These are phyloP conservation scores for Opisthocomus hoazin DNA, from an alignment of 2,113 vertebrate species.

Conservation along the genomic window DNA sequence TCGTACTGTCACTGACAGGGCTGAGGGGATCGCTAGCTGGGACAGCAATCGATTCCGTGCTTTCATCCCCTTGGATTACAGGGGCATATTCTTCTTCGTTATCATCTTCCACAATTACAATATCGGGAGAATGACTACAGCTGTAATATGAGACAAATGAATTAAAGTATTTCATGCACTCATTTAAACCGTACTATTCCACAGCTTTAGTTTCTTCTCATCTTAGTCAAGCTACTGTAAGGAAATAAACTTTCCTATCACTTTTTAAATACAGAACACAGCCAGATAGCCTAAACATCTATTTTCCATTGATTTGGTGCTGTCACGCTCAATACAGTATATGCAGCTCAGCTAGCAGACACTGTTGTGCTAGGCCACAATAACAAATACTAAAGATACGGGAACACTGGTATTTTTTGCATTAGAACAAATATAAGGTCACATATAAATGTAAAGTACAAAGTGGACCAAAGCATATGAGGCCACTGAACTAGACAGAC, in stretches of 20 bases:
- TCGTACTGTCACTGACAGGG: constrained; percentile 34
- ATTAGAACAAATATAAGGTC: neutral
- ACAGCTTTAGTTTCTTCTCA: neutral
- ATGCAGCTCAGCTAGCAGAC: neutral
- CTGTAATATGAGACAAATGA: constrained; percentile 26
- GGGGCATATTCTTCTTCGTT: constrained; percentile 71
- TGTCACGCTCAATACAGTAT: neutral
- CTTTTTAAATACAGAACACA: neutral
- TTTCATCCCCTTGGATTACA: constrained; percentile 72
- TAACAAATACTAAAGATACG: neutral
- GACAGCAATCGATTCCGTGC: constrained; percentile 31
- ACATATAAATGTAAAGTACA: neutral
- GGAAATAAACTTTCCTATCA: neutral
- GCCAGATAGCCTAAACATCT: neutral
- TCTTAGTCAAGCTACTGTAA: neutral
- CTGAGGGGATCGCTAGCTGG: constrained; percentile 33
- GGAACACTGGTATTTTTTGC: neutral
- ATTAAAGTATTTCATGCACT: neutral
- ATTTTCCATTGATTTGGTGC: neutral
- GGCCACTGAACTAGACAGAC: neutral
- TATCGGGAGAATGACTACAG: constrained; percentile 77
- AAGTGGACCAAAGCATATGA: neutral
- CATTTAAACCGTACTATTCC: neutral
- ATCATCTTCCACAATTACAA: constrained; percentile 87
- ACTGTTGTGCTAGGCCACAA: neutral